phyloP scores from a whole-genome alignment of 1,140 invertebrate species.

The Pachypeltis micranthus region DNA sequence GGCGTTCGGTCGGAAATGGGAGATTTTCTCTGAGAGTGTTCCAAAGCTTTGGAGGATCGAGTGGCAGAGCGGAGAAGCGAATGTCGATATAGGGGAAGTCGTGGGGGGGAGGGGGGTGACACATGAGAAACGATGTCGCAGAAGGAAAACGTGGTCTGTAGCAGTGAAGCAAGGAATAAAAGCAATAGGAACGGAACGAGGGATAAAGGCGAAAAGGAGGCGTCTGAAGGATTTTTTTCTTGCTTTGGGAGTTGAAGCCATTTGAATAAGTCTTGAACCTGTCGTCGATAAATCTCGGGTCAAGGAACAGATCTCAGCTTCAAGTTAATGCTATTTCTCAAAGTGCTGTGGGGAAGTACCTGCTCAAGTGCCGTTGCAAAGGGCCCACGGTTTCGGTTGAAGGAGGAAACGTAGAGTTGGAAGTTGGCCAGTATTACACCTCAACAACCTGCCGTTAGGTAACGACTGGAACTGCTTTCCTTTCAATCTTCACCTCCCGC shows the following conservation, averaged over 20 bases:
- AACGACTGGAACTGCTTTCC: too few species aligned
- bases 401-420: too few species aligned
- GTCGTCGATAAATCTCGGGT: slow-evolving; percentile 6
- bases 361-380: too few species aligned
- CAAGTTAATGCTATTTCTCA: slow-evolving; percentile 4
- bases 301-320: neutral
- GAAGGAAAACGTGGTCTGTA: too few species aligned
- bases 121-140: slow-evolving; percentile 3
- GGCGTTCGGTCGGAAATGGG: neutral
- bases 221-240: neutral
- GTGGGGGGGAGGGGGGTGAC: neutral
- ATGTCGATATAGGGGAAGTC: too few species aligned
- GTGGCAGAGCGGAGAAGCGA: neutral
- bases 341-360: neutral
- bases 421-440: slow-evolving; percentile 5
- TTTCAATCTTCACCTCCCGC: too few species aligned
- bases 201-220: neutral
- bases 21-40: neutral
- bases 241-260: neutral
- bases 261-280: slow-evolving; percentile 9
- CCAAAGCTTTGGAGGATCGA: neutral
- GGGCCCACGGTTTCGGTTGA: too few species aligned
- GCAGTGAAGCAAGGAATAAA: neutral
- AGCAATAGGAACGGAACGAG: too few species aligned
- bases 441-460: too few species aligned